A percentile compares a stretch with the other conserved stretches of the same genome.
phyloP scores from a whole-genome alignment of 2,797 vertebrate species.

The Sebastes ruberrimus region DNA sequence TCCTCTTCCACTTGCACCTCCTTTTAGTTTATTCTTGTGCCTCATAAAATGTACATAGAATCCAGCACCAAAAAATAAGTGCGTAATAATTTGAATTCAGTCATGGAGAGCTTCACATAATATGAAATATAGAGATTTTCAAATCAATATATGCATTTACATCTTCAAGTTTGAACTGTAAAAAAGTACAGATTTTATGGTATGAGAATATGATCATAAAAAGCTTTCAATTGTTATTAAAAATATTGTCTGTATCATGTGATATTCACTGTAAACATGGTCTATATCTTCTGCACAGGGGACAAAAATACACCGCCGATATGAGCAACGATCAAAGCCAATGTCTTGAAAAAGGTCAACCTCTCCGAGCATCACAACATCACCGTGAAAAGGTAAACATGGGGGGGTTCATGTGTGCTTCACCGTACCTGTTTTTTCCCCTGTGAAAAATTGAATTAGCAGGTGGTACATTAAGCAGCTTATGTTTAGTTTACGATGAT shows the following conservation, averaged over 20 bases:
- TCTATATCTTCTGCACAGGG: not conserved
- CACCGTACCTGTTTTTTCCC: constrained; percentile 42
- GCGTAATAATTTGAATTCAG: not conserved
- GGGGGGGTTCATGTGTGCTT: constrained; percentile 44
- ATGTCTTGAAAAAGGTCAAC: constrained; percentile 60
- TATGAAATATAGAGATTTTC: not conserved
- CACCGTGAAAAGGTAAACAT: constrained; percentile 35
- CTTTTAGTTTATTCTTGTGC: not conserved
- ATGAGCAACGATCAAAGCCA: constrained; percentile 25
- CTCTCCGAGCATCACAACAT: constrained; percentile 11
- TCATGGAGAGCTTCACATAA: not conserved
- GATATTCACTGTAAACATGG: not conserved
- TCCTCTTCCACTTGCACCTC: not conserved
- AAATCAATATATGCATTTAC: not conserved
- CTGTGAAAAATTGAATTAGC: constrained; percentile 65
- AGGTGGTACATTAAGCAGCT: constrained; percentile 73
- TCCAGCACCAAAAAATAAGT: not conserved
- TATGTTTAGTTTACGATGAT: constrained; percentile 66
- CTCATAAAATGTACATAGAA: not conserved
- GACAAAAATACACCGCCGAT: not conserved
- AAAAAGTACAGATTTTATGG: not conserved
- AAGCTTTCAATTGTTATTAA: no score
- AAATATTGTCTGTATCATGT: not conserved
- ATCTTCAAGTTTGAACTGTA: not conserved
- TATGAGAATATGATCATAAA: not conserved